Evolutionary conservation across 1,140 invertebrate genomes (phyloP), one percentile per base, ranked within the genome.

Genomic region (Brachionus rubens): DNA sequence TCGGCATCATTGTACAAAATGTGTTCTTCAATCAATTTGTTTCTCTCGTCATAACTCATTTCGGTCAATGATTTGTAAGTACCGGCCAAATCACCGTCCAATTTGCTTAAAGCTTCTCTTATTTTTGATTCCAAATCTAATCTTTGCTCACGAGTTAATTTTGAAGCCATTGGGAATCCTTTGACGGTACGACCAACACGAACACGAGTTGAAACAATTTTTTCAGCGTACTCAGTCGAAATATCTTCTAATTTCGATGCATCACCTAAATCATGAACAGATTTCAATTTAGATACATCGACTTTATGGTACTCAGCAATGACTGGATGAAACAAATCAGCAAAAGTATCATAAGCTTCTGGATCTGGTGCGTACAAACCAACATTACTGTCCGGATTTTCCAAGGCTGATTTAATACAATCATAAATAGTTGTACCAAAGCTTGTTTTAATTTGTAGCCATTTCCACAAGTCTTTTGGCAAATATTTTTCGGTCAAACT

Each of bases 241-340:
- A 76, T 24, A 67, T 76, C 75, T 47, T 62, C 75, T 10, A 76
- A 41, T 14, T 76, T 46, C 26, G 40, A 47, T 9, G 40, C 40
- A 41, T 76, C 54, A 36, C 75, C 75, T n/a, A 76, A 67, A 67
- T 76, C 56, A 41, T 76, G 75, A 2, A 62, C 40, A 33, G 54
- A 59, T 59, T 47, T 46, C n/a, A 76, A 21, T 33, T 46, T 76
- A 19, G 40, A 5, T n/a, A 65, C 70, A 77, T 52, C 26, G 0
- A 80, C 68, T 41, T 80, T 81, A 77, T 82, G 81, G 65, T 81
- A 80, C 47, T 81, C 80, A 46, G 79, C 78, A 72, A 82, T 82
- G 28, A 82, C 79, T 9, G 78, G 78, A 52, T 82, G 78, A 14
- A 82, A 78, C 2, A 82, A n/a, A 26, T 79, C 78, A 19, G 77